These are phyloP conservation scores for Lasioglossum lativentre DNA, from an alignment of 2,888 invertebrate genomes.

Conservation along the genomic window DNA sequence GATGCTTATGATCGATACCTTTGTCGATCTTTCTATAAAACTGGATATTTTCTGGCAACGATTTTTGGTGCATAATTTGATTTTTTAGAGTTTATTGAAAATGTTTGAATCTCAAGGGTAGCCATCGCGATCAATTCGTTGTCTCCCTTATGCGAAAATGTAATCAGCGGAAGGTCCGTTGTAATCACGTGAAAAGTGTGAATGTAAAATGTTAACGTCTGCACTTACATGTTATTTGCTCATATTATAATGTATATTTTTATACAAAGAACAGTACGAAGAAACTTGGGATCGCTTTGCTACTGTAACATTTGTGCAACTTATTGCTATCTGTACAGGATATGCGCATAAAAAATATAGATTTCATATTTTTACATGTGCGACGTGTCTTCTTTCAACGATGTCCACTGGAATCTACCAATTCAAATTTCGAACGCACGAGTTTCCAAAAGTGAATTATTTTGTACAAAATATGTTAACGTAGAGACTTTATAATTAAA, in stretches of 20 bases:
- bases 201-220: neutral
- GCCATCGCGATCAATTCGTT: neutral
- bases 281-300: neutral
- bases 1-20: neutral
- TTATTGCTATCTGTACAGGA: neutral
- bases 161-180: neutral
- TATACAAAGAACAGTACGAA: conserved; percentile 24
- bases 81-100: conserved; percentile 13
- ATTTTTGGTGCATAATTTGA: conserved; percentile 12
- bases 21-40: neutral
- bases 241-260: conserved; percentile 28
- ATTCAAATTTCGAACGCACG: neutral
- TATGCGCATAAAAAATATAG: neutral
- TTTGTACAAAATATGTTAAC: neutral
- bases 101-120: conserved; percentile 51
- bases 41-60: neutral
- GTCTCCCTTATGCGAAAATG: conserved; percentile 8
- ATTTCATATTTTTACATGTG: neutral
- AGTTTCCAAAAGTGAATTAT: neutral
- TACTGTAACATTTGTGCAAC: neutral
- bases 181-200: neutral
- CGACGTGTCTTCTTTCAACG: neutral
- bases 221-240: neutral
- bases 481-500: neutral
- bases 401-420: neutral